These are phyloP conservation scores for Nomada goodeniana DNA, from an alignment of 2,888 invertebrate species.

Conservation along the genomic window DNA sequence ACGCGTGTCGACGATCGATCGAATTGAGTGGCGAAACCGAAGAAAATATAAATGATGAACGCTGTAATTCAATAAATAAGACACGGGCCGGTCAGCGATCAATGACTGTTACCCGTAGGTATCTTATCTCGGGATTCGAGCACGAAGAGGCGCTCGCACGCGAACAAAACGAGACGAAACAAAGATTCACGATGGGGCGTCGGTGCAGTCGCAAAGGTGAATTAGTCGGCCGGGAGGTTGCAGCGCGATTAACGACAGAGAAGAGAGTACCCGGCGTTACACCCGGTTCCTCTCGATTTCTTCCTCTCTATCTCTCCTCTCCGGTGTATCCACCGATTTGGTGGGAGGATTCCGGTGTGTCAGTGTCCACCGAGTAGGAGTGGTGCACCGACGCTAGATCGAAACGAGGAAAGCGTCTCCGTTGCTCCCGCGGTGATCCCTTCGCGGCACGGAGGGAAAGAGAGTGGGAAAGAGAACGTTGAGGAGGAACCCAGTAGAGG, in stretches of 20 bases:
- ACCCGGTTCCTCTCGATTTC: conserved; percentile 21
- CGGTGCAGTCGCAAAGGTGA: conserved; percentile 73
- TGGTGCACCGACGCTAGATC: conserved; percentile 66
- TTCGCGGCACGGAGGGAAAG: conserved; percentile 8
- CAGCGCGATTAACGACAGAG: conserved; percentile 65
- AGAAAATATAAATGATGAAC: neutral
- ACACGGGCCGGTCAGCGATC: neutral
- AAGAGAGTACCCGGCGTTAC: conserved; percentile 30
- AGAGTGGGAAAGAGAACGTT: conserved; percentile 48
- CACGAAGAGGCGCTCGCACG: neutral
- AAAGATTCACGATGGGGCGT: conserved; percentile 52
- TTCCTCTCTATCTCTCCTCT: conserved; percentile 18
- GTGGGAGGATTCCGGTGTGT: conserved; percentile 73
- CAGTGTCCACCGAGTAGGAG: conserved; percentile 69
- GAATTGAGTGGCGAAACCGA: neutral
- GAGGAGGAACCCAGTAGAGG: conserved; percentile 62
- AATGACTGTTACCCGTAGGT: neutral
- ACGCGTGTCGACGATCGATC: neutral
- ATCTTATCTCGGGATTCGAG: neutral
- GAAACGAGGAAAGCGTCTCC: conserved; percentile 34
- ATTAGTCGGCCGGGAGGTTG: conserved; percentile 67
- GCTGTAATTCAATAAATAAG: neutral
- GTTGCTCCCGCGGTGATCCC: conserved; percentile 14
- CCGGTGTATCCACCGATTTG: conserved; percentile 25
- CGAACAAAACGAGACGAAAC: neutral